phyloP scores from a whole-genome alignment of 2,797 vertebrate genomes.

The Cirrhinus mrigala region DNA sequence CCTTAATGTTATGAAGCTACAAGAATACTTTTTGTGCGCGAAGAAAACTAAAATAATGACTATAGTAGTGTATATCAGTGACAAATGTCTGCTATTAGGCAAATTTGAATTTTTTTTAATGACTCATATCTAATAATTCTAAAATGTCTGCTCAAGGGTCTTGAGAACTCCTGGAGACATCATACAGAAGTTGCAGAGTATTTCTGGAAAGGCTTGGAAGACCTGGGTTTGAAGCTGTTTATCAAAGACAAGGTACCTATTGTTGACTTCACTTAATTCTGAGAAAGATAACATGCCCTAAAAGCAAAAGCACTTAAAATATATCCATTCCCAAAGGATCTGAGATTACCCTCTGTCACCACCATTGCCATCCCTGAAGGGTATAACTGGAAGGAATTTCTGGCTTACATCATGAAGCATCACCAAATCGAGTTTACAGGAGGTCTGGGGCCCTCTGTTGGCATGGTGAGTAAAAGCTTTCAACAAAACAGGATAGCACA shows the following conservation, averaged over 20 bases:
- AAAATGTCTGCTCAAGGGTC: conserved; percentile 79
- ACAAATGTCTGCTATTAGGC: no score
- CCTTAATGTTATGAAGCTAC: no score
- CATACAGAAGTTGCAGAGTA: conserved; percentile 82
- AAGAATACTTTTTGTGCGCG: no score
- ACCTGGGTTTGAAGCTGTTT: conserved; percentile 90
- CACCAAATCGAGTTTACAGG: conserved; percentile 88
- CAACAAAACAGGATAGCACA: neutral
- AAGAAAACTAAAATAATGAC: no score
- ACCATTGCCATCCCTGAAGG: conserved; percentile 85
- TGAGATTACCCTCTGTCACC: conserved; percentile 91
- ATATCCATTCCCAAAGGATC: conserved; percentile 72
- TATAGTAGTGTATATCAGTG: no score
- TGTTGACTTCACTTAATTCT: neutral
- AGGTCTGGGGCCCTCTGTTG: conserved; percentile 88
- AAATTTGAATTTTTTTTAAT: neutral
- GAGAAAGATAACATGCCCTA: neutral
- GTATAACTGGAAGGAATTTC: conserved; percentile 88
- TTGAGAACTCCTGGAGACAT: conserved; percentile 88
- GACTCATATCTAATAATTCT: neutral
- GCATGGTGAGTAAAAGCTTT: conserved; percentile 81
- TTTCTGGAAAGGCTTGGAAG: conserved; percentile 83
- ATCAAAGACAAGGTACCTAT: conserved; percentile 86
- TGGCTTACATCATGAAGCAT: conserved; percentile 85
- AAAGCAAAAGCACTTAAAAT: neutral